Evolutionary conservation across 1,140 invertebrate genomes (phyloP), one percentile per base, ranked within the genome.

Genomic region (Lasioglossum albipes): DNA sequence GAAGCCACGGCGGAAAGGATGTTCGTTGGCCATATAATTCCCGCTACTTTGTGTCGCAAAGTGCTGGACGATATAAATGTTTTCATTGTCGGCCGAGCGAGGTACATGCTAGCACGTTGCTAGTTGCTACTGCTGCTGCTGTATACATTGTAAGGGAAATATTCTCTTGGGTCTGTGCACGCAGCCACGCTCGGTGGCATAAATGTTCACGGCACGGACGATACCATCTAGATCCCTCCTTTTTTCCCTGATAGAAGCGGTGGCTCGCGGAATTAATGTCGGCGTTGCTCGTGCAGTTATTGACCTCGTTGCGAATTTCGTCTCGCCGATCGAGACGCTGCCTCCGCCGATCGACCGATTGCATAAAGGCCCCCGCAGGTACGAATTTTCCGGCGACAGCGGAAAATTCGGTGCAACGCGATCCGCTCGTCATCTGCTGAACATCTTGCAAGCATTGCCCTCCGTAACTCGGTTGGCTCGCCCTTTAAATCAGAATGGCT

Each of bases 261-360:
- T 74, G 52, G 77, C 12, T 45, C 16, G 36, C 2, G 62, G 22
- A 79, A 74, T 79, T 79, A 66, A 74, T 36, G 70, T 66, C 42
- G 31, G 45, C 70, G 16, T 74, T 73, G 65, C 41, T 74, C 77
- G 66, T 22, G 49, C 77, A 74, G 62, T 49, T 74, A 73, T 79
- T 74, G 49, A 79, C 66, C 62, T 66, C 77, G 70, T 79, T 65
- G 70, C n/a, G 62, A 73, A 66, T 84, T 79, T 77, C 71, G 62
- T 54, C 45, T 13, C 45, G 49, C 22, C 27, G 42, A 64, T 78
- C 67, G 62, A 64, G 31, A 64, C 31, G 16, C 5, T 18, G 12
- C 45, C 12, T 36, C 31, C 31, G 31, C 45, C 10, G 45, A 49
- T 49, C 45, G 45, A 49, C 45, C 45, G 45, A 49, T 49, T 49